Base-by-base conservation (phyloP, 1,140 invertebrate genomes). In the Globodera rostochiensis region DNA sequence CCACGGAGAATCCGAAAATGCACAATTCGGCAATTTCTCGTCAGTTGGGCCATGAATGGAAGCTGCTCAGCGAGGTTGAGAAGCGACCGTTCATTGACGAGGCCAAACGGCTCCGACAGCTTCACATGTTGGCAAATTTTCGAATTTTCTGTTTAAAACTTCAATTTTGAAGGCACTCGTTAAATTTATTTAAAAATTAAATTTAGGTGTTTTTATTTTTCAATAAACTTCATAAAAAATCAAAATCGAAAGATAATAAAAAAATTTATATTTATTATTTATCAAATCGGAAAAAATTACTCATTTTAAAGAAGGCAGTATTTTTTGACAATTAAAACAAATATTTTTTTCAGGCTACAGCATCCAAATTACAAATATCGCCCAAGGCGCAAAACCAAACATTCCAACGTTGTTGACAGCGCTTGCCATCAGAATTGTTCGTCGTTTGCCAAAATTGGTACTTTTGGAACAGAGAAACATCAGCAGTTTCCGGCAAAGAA, bases 61-160 rank as follows among this genome's bases (percentile, higher is more conserved):
- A 95, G 84, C 94, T 94, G 49, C 91, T 98, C 82, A 95, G 94
- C n/a, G 97, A 98, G 91, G 93, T 95, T 77, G 96, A 98, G 88
- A 98, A 98, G 91, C 92, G 96, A 83, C 97, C 97, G 6, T 99
- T 98, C 91, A 98, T 98, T 82, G 97, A 98, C 90, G 96, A 98
- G 90, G 95, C 95, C 9, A 96, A 96, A 89, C 92, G 95, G 83
- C 92, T 96, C 80, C 91, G 95, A 25, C 94, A 94, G 0, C 91
- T 95, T 87, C 95, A 96, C 92, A 96, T 96, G 95, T 80, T n/a
- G n/a, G 46, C 7, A 78, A 36, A 19, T 77, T 21, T 8, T n/a
- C 46, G 21, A 50, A 79, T 45, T 71, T 76, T 15, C 19, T 76
- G 13, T 74, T 15, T 75, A 66, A 13, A 15, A 69, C n/a, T 66